Conservation (phyloP, 1,140 invertebrate species). For the Lamellibrachia luymesi region DNA sequence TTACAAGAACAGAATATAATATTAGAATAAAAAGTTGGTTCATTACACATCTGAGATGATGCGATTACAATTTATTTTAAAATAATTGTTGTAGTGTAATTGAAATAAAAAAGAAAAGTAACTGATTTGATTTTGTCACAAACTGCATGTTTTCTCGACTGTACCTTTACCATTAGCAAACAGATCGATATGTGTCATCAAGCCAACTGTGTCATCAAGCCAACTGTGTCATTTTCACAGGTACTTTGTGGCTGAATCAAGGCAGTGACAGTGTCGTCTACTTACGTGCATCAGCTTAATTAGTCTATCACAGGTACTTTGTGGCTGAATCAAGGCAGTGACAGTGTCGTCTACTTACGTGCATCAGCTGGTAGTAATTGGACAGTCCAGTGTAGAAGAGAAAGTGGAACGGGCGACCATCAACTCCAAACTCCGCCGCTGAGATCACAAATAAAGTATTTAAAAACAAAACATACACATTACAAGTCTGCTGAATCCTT, state of each 20-base stretch:
- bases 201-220: background rate
- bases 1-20: too few species aligned
- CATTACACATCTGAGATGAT: background rate
- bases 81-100: background rate
- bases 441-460: background rate
- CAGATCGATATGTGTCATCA: background rate
- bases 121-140: too few species aligned
- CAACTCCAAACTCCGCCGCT: slow-evolving; percentile 86
- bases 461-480: background rate
- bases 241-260: background rate
- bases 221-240: background rate
- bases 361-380: slow-evolving; percentile 78
- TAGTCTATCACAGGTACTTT: background rate
- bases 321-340: background rate
- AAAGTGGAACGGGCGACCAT: slow-evolving; percentile 81
- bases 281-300: slow-evolving; percentile 72
- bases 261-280: slow-evolving; percentile 12
- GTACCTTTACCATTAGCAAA: background rate
- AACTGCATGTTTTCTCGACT: background rate
- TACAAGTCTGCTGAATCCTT: too few species aligned
- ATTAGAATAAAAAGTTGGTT: background rate
- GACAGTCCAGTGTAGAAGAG: slow-evolving; percentile 87
- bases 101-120: background rate
- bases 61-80: background rate
- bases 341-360: slow-evolving; percentile 62